Conservation (phyloP, 92 coral and sea anemone species). For the Blastomussa wellsi region DNA sequence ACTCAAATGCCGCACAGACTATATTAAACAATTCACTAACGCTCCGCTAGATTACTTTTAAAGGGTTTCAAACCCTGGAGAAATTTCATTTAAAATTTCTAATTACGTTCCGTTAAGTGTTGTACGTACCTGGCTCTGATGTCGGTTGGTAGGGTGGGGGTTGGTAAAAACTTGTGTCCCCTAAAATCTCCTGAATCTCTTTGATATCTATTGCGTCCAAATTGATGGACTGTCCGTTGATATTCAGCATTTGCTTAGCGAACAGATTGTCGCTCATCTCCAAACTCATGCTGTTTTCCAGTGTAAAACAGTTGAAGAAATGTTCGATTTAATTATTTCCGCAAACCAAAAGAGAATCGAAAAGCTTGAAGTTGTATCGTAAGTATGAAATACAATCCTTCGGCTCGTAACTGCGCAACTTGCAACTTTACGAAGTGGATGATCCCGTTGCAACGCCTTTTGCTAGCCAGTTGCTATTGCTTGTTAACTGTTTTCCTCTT, state of each 20-base stretch:
- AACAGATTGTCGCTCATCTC: constrained; percentile 25
- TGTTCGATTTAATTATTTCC: background rate
- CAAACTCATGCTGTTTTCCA: constrained; percentile 15
- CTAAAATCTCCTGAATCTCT: constrained; percentile 33
- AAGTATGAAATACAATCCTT: background rate
- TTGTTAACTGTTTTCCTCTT: background rate
- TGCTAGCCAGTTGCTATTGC: no score
- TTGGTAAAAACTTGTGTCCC: constrained; percentile 23
- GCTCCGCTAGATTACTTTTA: background rate
- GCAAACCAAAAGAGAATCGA: background rate
- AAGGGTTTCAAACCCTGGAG: background rate
- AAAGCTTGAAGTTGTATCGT: background rate
- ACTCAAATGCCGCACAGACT: background rate
- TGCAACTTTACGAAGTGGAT: background rate
- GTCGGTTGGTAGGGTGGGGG: constrained; percentile 20
- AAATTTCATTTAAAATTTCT: background rate
- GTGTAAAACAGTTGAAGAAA: background rate
- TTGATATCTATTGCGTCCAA: constrained; percentile 14
- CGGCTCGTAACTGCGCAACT: background rate
- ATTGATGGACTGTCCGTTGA: constrained; percentile 30
- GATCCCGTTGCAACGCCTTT: no score
- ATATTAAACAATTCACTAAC: background rate
- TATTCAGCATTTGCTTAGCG: constrained; percentile 19
- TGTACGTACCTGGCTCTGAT: constrained; percentile 19
- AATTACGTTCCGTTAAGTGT: background rate